Evolutionary conservation across 2,888 invertebrate genomes (phyloP).

Genomic region (Serripes groenlandicus): DNA sequence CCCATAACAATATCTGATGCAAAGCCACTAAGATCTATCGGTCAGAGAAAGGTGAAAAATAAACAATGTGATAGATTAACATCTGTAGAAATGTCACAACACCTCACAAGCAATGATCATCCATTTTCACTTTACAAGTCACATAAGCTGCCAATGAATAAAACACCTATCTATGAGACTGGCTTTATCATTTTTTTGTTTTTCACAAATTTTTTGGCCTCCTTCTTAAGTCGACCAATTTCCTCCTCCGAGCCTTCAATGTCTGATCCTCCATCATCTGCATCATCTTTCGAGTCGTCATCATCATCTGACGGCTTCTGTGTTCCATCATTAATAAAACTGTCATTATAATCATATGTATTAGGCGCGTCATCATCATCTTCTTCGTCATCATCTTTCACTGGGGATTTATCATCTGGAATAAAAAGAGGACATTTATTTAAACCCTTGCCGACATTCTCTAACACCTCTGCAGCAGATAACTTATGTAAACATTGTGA

Average conservation of each 20-base stretch:
- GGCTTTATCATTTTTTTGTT: constrained; percentile 76
- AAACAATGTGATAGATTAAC: too few relatives aligned
- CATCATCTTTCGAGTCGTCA: constrained; percentile 52
- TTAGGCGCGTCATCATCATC: constrained; percentile 77
- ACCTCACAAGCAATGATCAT: too few relatives aligned
- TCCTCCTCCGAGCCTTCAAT: constrained; percentile 64
- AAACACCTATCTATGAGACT: background rate
- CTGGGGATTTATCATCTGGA: background rate
- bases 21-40: too few relatives aligned
- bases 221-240: constrained; percentile 69
- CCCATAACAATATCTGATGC: too few relatives aligned
- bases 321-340: constrained; percentile 76
- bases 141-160: background rate
- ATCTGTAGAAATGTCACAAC: too few relatives aligned
- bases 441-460: too few relatives aligned
- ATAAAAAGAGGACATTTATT: background rate
- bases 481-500: too few relatives aligned
- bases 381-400: constrained; percentile 50
- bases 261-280: constrained; percentile 43
- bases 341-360: constrained; percentile 79
- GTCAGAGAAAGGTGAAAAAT: too few relatives aligned
- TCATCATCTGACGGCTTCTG: constrained; percentile 42
- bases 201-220: constrained; percentile 77
- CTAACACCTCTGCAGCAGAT: too few relatives aligned
- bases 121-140: background rate